These are phyloP conservation scores for Gobius niger DNA, from an alignment of 2,113 vertebrate species.

Conservation along the genomic window DNA sequence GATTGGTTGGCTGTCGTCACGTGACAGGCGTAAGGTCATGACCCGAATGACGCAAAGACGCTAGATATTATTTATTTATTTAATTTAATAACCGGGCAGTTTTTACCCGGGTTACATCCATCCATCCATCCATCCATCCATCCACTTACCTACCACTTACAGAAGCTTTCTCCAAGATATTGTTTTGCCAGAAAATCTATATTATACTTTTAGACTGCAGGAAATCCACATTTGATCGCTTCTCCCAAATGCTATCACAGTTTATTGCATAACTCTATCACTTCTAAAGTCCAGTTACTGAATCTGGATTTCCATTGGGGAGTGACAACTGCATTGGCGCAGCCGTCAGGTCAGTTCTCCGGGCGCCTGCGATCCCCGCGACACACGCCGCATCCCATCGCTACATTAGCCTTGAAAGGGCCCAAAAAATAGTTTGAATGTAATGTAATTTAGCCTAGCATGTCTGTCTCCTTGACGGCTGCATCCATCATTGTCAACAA, in stretches of 20 bases:
- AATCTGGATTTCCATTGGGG: conserved; percentile 1
- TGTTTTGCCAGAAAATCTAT: too few species aligned
- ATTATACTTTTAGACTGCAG: too few species aligned
- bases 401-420: conserved; percentile 70
- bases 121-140: too few species aligned
- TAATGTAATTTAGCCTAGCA: conserved; percentile 75
- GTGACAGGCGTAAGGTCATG: too few species aligned
- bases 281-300: conserved; percentile 5
- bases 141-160: too few species aligned
- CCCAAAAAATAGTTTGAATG: conserved; percentile 59
- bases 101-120: too few species aligned
- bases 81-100: too few species aligned
- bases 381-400: conserved; percentile 56
- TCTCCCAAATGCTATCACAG: background rate
- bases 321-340: conserved; percentile 3
- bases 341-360: conserved; percentile 26
- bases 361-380: conserved; percentile 35
- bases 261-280: background rate
- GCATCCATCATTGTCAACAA: conserved; percentile 79
- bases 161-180: too few species aligned
- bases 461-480: conserved; percentile 68
- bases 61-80: too few species aligned
- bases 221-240: background rate
- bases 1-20: too few species aligned
- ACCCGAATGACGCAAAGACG: too few species aligned